phyloP scores from a whole-genome alignment of 2,797 vertebrate species.

The Odontamblyopus rebecca region DNA sequence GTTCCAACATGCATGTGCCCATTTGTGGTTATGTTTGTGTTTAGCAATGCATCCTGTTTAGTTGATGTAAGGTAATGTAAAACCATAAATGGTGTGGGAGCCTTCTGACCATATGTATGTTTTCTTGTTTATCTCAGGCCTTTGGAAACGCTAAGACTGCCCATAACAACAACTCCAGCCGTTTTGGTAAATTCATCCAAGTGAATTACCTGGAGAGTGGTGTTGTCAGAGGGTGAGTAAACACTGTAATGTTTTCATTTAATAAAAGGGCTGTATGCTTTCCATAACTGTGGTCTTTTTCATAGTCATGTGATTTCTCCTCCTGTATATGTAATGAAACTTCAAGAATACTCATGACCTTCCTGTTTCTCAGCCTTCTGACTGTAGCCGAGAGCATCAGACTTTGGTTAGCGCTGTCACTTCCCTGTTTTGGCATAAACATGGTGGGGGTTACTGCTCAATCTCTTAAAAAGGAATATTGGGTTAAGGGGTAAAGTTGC shows the following conservation, averaged over 20 bases:
- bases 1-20: not conserved
- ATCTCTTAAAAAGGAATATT: constrained; percentile 18
- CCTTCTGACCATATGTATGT: not conserved
- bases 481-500: not conserved
- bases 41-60: not conserved
- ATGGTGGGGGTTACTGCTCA: constrained; percentile 28
- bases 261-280: not conserved
- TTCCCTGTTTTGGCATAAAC: constrained; percentile 53
- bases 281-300: constrained; percentile 14
- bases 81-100: not conserved
- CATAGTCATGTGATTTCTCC: constrained; percentile 35
- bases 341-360: constrained; percentile 42
- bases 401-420: constrained; percentile 51
- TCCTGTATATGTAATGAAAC: constrained; percentile 32
- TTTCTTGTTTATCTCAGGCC: constrained; percentile 75
- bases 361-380: constrained; percentile 62
- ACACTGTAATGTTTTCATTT: constrained; percentile 7
- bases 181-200: constrained; percentile 98
- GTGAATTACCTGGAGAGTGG: constrained; percentile 97
- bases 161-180: constrained; percentile 98
- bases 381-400: constrained; percentile 41
- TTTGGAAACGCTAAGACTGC: constrained; percentile 98
- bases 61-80: not conserved
- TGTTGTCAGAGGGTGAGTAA: constrained; percentile 92
- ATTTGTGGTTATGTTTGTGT: not conserved